phyloP scores from a whole-genome alignment of 1,140 invertebrate genomes.

The Heliothis subflexa region DNA sequence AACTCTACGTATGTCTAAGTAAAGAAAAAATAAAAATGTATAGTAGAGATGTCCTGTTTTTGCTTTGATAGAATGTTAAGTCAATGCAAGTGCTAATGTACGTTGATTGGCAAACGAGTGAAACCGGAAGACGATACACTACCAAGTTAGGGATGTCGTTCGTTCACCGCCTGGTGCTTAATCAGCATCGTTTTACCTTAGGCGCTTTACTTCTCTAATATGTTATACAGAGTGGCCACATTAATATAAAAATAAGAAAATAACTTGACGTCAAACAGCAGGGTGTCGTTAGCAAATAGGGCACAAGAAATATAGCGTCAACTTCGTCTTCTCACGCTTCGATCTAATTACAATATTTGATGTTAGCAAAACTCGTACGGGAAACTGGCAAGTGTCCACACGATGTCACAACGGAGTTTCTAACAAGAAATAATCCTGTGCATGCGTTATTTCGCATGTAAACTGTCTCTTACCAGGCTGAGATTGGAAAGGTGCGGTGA shows the following conservation, averaged over 20 bases:
- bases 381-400: background rate
- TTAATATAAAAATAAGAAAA: background rate
- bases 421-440: background rate
- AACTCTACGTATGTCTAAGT: constrained; percentile 7
- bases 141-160: constrained; percentile 26
- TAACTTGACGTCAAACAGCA: background rate
- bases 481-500: constrained; percentile 37
- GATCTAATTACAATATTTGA: background rate
- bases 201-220: background rate
- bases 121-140: constrained; percentile 1
- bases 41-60: constrained; percentile 6
- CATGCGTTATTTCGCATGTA: background rate
- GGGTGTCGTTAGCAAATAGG: constrained; percentile 8
- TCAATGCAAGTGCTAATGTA: constrained; percentile 25
- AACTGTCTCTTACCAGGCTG: background rate
- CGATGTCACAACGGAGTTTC: background rate
- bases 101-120: constrained; percentile 21
- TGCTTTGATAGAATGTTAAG: constrained; percentile 24
- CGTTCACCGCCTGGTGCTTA: background rate
- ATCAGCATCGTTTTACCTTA: background rate
- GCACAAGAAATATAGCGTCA: background rate
- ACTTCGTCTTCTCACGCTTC: constrained; percentile 12
- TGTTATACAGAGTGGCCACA: constrained; percentile 1
- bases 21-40: constrained; percentile 36
- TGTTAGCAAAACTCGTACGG: background rate